Conservation (phyloP, 2,888 invertebrate species). For the Eupelmus urozonus region DNA sequence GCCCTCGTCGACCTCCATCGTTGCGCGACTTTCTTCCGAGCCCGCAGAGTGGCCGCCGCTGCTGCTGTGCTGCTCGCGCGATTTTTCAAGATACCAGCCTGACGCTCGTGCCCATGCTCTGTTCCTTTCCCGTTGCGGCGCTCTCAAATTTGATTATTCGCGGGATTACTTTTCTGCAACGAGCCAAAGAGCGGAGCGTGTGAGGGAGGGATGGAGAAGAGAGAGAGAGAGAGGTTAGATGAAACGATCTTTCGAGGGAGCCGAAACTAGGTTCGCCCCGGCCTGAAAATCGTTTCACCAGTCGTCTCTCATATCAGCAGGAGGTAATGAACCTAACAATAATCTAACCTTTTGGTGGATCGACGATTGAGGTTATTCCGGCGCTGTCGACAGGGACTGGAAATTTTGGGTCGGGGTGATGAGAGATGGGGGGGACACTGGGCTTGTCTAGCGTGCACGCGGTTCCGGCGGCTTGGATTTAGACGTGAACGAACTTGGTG, state of each 20-base stretch:
- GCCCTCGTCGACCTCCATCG: conserved; percentile 70
- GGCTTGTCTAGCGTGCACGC: not conserved
- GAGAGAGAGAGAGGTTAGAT: not conserved
- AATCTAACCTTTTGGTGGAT: conserved; percentile 34
- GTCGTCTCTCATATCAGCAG: too few species aligned
- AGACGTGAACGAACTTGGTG: conserved; percentile 11
- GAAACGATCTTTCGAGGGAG: not conserved
- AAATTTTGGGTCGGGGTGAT: conserved; percentile 12
- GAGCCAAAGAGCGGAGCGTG: not conserved
- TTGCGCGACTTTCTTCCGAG: too few species aligned
- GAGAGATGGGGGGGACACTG: too few species aligned
- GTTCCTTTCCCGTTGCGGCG: too few species aligned
- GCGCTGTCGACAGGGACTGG: not conserved
- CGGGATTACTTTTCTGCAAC: not conserved
- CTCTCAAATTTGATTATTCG: not conserved
- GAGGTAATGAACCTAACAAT: too few species aligned
- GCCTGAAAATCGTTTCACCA: conserved; percentile 4
- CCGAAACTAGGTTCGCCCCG: conserved; percentile 40
- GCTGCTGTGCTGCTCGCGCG: too few species aligned
- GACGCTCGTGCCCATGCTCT: too few species aligned
- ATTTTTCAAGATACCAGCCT: too few species aligned
- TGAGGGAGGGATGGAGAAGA: not conserved
- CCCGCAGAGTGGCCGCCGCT: too few species aligned
- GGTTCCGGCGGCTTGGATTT: conserved; percentile 31
- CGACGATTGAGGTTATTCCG: conserved; percentile 31